Base-by-base conservation (phyloP, 2,888 invertebrate genomes). In the Cryptophagus acutangulus region DNA sequence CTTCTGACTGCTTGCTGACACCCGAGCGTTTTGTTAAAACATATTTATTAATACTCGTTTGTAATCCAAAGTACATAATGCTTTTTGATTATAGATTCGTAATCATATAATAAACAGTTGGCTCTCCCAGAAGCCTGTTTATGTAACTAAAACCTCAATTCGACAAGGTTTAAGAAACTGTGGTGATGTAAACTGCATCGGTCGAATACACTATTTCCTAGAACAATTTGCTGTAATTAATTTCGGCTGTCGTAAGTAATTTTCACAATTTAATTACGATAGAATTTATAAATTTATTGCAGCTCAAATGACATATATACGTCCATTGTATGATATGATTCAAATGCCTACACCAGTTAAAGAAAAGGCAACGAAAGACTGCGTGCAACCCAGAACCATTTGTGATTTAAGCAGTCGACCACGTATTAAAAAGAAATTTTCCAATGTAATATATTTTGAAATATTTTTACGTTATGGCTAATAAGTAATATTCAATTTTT, bases 181-280 rank as follows among this genome's bases (percentile, higher is more conserved):
- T 58, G 79, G 79, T 0, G 79, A 79, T 65, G 78, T 79, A 2
- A 78, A 78, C 57, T 73, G 74, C 52, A 76, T 80, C 41, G 74
- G 78, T 8, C 66, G 76, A 40, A 73, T 81, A 16, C 79, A 80
- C 63, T 65, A 72, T 14, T 76, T 75, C 50, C 63, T 81, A 39
- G 80, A 81, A 60, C 75, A 76, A 63, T 72, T 74, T 45, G 81
- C 79, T 10, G 78, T 75, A 12, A 79, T 80, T 43, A 81, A 81
- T 66, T 79, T 77, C 67, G 75, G 75, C 9, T 78, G 78, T 63
- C 71, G 77, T 74, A 64, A 65, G 29, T 9, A 15, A 67, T 63
- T 44, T 48, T 10, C 28, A 15, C 10, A 28, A 18, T 31, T 16
- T 26, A 31, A 12, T 33, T 9, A 12, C 29, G 28, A 26, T 34